Evolutionary conservation across 2,113 vertebrate species (phyloP), one percentile per base, ranked within the genome.

Genomic region (Taurulus bubalis): DNA sequence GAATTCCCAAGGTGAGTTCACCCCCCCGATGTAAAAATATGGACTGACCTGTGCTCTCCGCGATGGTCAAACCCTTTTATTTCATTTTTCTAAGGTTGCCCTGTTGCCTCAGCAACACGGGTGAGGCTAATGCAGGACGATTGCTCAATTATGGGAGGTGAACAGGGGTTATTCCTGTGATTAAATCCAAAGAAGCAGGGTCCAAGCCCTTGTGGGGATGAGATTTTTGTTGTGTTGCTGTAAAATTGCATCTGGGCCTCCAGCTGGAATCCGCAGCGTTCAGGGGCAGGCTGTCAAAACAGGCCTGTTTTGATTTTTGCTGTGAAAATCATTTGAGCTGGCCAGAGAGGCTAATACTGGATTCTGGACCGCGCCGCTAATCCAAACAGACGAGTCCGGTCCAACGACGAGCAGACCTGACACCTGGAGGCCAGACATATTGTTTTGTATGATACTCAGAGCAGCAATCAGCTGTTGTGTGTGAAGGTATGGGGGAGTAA

Each of bases 91-190:
- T 55, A 51, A 87, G 90, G 75, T 87, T 79, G 87, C 77, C 77
- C 80, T 22, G 93, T 95, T 94, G 88, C 92, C 93, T 87, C 71
- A 81, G 89, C 84, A 90, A 89, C 92, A 91, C 58, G 80, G 83
- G 66, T 92, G 94, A 95, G 78, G 82, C 74, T 94, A 93, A 95
- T 90, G 80, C 87, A 69, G 80, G 85, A 69, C 76, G 92, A 93
- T 89, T 92, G 89, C 88, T 92, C 84, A 89, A 91, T 95, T 95
- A 95, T 91, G 87, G 90, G 87, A 88, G 94, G 86, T 86, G 90
- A 93, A 86, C 86, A 76, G 26, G 80, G 91, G 91, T 94, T 89
- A 84, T 86, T 69, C 85, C 76, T 85, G 77, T 89, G 91, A 95
- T 94, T 93, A 90, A 87, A 94, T 93, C 91, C 77, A 83, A 88